Conservation (phyloP, 2,113 vertebrate genomes). For the Gallinago jamesoni region DNA sequence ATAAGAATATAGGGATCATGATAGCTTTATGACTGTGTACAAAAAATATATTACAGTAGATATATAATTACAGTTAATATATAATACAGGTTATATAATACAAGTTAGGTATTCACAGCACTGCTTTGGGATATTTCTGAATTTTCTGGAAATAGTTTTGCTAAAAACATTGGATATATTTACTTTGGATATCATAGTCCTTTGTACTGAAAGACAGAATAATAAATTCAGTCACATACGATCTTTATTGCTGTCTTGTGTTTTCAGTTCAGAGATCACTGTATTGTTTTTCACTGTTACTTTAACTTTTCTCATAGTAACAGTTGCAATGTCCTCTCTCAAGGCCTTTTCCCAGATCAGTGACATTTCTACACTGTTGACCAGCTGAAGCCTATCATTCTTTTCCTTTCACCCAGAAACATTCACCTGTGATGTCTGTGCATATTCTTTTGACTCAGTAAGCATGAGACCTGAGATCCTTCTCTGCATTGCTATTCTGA, state of each 20-base stretch:
- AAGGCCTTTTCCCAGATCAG: neutral
- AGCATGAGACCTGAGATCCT: neutral
- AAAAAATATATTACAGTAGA: neutral
- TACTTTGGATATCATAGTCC: neutral
- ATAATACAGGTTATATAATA: neutral
- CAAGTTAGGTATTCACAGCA: neutral
- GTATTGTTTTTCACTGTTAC: neutral
- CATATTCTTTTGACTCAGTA: neutral
- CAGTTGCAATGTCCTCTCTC: neutral
- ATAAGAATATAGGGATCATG: neutral
- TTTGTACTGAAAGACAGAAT: neutral
- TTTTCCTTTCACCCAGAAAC: neutral
- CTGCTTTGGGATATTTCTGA: neutral
- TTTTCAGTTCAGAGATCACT: neutral
- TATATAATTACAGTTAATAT: no score
- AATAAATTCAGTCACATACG: neutral
- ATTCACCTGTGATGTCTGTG: neutral
- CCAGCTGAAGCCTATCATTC: neutral
- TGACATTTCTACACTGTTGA: neutral
- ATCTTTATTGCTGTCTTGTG: neutral
- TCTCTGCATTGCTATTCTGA: neutral
- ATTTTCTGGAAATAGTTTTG: neutral
- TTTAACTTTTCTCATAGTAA: neutral
- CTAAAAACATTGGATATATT: neutral
- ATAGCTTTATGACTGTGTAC: neutral